A percentile compares a stretch with the other conserved stretches of the same genome.
phyloP scores from a whole-genome alignment of 2,888 invertebrate genomes.

The Ennomos erosarius region DNA sequence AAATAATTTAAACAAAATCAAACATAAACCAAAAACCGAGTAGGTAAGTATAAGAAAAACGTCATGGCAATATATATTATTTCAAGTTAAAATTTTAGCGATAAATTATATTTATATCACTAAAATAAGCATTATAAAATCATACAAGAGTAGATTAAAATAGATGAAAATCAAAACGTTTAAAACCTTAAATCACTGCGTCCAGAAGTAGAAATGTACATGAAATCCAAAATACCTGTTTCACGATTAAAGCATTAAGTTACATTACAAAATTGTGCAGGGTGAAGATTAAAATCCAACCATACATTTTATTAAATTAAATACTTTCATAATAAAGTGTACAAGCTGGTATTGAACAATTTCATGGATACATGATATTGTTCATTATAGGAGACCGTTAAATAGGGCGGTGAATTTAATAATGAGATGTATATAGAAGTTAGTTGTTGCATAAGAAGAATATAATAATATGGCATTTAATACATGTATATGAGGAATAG shows the following conservation, averaged over 20 bases:
- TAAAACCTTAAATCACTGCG: slow-evolving; percentile 64
- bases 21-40: too few relatives aligned
- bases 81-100: slow-evolving; percentile 27
- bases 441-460: too few relatives aligned
- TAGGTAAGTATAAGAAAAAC: too few relatives aligned
- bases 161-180: slow-evolving; percentile 52
- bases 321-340: too few relatives aligned
- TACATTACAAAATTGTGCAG: slow-evolving; percentile 66
- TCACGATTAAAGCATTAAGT: slow-evolving; percentile 81
- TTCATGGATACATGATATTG: too few relatives aligned
- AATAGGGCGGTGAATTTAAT: too few relatives aligned
- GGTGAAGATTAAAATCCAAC: slow-evolving; percentile 54
- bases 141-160: slow-evolving; percentile 52
- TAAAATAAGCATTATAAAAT: slow-evolving; percentile 46
- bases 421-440: too few relatives aligned
- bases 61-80: slow-evolving; percentile 14
- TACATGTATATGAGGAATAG: too few relatives aligned
- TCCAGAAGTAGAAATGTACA: slow-evolving; percentile 72
- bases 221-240: slow-evolving; percentile 83
- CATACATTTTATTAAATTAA: slow-evolving; percentile 26
- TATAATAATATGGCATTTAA: too few relatives aligned
- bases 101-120: slow-evolving; percentile 36
- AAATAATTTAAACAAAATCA: too few relatives aligned
- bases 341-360: slow-evolving; percentile 9
- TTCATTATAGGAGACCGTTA: too few relatives aligned